phyloP scores from a whole-genome alignment of 2,888 invertebrate genomes.

The Cetonia aurata region DNA sequence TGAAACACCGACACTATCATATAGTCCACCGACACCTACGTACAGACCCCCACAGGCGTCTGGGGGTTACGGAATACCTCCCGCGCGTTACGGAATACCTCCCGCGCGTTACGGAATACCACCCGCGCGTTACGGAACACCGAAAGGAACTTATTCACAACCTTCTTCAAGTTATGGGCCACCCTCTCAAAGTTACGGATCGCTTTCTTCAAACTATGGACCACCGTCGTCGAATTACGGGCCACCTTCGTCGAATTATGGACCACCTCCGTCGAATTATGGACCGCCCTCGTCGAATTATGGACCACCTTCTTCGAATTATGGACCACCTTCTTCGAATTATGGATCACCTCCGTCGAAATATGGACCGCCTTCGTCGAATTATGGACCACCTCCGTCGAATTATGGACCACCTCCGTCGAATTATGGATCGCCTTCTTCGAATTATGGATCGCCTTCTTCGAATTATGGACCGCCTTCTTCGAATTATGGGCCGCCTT shows the following conservation, averaged over 20 bases:
- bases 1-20: slow-evolving; percentile 14
- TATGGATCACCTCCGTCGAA: slow-evolving; percentile 38
- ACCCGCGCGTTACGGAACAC: too few species aligned
- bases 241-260: slow-evolving; percentile 44
- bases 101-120: too few species aligned
- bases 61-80: background rate
- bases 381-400: slow-evolving; percentile 35
- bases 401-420: slow-evolving; percentile 46
- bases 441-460: slow-evolving; percentile 30
- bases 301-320: slow-evolving; percentile 41
- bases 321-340: slow-evolving; percentile 47
- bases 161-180: slow-evolving; percentile 28
- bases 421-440: slow-evolving; percentile 47
- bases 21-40: slow-evolving; percentile 19
- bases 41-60: slow-evolving; percentile 47
- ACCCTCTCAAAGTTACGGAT: slow-evolving; percentile 45
- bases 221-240: slow-evolving; percentile 47
- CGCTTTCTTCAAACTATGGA: slow-evolving; percentile 46
- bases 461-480: slow-evolving; percentile 15
- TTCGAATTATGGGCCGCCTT: slow-evolving; percentile 50
- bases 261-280: slow-evolving; percentile 43
- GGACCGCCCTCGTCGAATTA: slow-evolving; percentile 49
- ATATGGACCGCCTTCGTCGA: slow-evolving; percentile 50
- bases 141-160: background rate
- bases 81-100: too few species aligned